Evolutionary conservation across 2,888 invertebrate species (phyloP).

Genomic region (Rotaria magnacalcarata): DNA sequence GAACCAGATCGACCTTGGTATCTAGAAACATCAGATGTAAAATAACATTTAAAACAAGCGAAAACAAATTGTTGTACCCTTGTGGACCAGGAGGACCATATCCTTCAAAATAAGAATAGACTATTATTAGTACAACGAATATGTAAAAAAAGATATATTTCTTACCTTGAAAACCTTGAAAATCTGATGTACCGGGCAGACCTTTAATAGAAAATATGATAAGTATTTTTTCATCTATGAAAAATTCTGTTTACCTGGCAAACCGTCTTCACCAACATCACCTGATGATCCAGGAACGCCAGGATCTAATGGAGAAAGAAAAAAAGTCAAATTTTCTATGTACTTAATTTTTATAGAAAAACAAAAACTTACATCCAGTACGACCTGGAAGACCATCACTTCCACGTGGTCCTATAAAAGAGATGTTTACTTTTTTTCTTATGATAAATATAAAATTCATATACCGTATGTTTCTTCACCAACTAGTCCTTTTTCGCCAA

Average conservation of each 20-base stretch:
- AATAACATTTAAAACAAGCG: not conserved
- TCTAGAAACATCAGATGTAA: not conserved
- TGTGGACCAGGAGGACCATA: constrained; percentile 7
- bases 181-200: not conserved
- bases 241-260: not conserved
- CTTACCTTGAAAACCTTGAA: constrained; percentile 2
- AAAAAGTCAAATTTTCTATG: not conserved
- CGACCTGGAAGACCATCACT: constrained; percentile 20
- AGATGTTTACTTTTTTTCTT: not conserved
- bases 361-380: constrained; percentile 10
- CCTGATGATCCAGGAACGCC: constrained; percentile 38
- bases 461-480: constrained; percentile 28
- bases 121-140: not conserved
- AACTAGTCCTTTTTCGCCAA: constrained; percentile 14
- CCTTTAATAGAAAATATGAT: not conserved
- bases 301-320: not conserved
- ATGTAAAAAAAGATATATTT: not conserved
- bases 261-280: constrained; percentile 32
- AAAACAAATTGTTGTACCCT: not conserved
- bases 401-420: constrained; percentile 20
- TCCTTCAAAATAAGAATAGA: not conserved
- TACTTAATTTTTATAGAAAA: not conserved
- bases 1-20: not conserved
- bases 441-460: not conserved
- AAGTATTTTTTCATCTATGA: not conserved